Evolutionary conservation across 1,140 invertebrate species (phyloP).

Genomic region (Calephelis nemesis): DNA sequence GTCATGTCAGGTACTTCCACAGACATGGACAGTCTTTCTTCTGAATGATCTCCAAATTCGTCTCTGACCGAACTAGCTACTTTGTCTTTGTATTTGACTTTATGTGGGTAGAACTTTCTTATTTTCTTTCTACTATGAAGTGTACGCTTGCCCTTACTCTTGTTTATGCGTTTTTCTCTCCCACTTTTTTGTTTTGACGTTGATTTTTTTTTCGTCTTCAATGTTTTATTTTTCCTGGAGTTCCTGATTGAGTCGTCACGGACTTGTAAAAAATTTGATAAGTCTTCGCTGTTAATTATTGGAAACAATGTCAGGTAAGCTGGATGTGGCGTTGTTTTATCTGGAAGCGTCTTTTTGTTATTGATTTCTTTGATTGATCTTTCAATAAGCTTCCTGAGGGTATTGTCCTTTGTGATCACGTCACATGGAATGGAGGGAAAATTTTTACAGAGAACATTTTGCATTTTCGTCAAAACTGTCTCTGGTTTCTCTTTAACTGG

Average conservation of each 20-base stretch:
- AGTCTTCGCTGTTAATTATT: slow-evolving; percentile 48
- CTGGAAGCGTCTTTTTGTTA: slow-evolving; percentile 44
- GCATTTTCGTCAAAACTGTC: slow-evolving; percentile 51
- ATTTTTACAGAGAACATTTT: slow-evolving; percentile 61
- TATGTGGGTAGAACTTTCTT: slow-evolving; percentile 63
- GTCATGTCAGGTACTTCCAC: slow-evolving; percentile 46
- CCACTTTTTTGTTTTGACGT: slow-evolving; percentile 26
- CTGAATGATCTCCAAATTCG: slow-evolving; percentile 45
- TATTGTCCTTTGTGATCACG: slow-evolving; percentile 52
- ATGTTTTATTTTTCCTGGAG: slow-evolving; percentile 22
- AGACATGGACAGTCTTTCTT: slow-evolving; percentile 59
- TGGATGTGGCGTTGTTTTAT: slow-evolving; percentile 41
- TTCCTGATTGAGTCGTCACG: slow-evolving; percentile 32
- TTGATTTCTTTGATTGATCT: slow-evolving; percentile 61
- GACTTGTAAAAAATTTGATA: slow-evolving; percentile 49
- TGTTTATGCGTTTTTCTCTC: slow-evolving; percentile 39
- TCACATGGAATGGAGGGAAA: slow-evolving; percentile 61
- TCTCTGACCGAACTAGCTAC: slow-evolving; percentile 21
- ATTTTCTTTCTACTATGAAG: slow-evolving; percentile 59
- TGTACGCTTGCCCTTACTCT: slow-evolving; percentile 33
- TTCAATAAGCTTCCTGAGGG: slow-evolving; percentile 54
- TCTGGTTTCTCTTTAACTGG: slow-evolving; percentile 25
- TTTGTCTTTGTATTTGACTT: slow-evolving; percentile 63
- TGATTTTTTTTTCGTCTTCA: slow-evolving; percentile 33
- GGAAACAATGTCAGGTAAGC: slow-evolving; percentile 43